A percentile compares a stretch with the other conserved stretches of the same genome.
phyloP scores from a whole-genome alignment of 2,113 vertebrate genomes.

The Telmatochromis bifrenatus region DNA sequence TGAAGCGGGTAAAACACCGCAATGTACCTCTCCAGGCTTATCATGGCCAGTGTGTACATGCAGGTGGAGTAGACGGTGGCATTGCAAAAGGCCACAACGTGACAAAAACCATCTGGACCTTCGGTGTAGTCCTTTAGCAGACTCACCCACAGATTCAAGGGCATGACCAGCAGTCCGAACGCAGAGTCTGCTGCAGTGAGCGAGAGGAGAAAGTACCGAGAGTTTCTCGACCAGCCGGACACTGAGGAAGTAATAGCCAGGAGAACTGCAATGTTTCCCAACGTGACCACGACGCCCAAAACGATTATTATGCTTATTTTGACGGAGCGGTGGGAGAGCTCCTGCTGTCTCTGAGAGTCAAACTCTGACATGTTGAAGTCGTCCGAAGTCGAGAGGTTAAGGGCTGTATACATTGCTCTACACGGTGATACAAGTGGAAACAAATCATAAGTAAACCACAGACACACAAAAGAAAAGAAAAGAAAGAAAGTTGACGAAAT shows the following conservation, averaged over 20 bases:
- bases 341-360: slow-evolving; percentile 30
- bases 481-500: not conserved
- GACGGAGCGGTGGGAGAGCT: slow-evolving; percentile 56
- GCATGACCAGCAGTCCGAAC: slow-evolving; percentile 78
- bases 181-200: slow-evolving; percentile 77
- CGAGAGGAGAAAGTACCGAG: slow-evolving; percentile 76
- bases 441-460: not conserved
- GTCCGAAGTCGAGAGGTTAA: slow-evolving; percentile 41
- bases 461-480: not conserved
- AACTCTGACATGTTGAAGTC: slow-evolving; percentile 23
- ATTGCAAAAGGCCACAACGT: slow-evolving; percentile 75
- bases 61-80: slow-evolving; percentile 74
- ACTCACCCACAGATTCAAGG: slow-evolving; percentile 77
- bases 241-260: slow-evolving; percentile 76
- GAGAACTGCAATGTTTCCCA: slow-evolving; percentile 77
- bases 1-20: slow-evolving; percentile 78
- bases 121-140: slow-evolving; percentile 64
- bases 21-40: slow-evolving; percentile 77
- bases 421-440: not conserved
- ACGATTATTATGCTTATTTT: slow-evolving; percentile 71
- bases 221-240: slow-evolving; percentile 78
- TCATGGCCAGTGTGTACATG: slow-evolving; percentile 77
- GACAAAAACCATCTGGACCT: slow-evolving; percentile 70
- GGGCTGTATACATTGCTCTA: slow-evolving; percentile 38
- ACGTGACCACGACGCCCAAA: slow-evolving; percentile 72